Evolutionary conservation across 2,888 invertebrate genomes (phyloP).

Genomic region (Drosophila setosimentum): DNA sequence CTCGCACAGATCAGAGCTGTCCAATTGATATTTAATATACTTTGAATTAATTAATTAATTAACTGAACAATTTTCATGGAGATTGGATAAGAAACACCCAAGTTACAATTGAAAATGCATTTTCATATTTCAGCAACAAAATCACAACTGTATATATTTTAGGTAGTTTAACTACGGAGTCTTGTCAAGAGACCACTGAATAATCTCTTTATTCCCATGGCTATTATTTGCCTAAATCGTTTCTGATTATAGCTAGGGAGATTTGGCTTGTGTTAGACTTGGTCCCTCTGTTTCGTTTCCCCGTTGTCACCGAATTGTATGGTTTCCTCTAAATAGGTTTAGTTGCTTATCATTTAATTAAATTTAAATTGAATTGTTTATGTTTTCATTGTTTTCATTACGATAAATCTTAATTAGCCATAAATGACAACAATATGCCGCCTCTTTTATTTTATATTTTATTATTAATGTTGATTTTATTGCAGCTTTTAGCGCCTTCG

Average conservation of each 20-base stretch:
- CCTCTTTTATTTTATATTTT: not conserved
- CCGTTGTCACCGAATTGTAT: not conserved
- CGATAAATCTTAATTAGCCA: not conserved
- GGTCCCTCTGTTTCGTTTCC: not conserved
- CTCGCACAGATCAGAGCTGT: not conserved
- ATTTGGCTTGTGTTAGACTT: not conserved
- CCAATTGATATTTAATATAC: not conserved
- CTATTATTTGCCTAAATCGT: not conserved
- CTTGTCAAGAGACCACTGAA: not conserved
- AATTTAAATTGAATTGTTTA: not conserved
- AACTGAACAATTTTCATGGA: too few species aligned
- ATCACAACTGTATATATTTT: not conserved
- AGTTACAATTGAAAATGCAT: too few species aligned
- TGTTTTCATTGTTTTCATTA: not conserved
- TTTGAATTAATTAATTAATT: too few species aligned
- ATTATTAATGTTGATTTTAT: slow-evolving; percentile 9
- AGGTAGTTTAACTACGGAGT: not conserved
- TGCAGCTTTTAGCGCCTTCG: slow-evolving; percentile 2
- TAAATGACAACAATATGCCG: not conserved
- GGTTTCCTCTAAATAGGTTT: too few species aligned
- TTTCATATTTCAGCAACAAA: too few species aligned
- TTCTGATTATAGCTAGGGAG: not conserved
- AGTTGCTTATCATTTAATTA: too few species aligned
- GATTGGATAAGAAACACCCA: too few species aligned
- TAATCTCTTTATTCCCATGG: not conserved